Conservation (phyloP, 2,113 vertebrate species). For the Notarius lentiginosus region DNA sequence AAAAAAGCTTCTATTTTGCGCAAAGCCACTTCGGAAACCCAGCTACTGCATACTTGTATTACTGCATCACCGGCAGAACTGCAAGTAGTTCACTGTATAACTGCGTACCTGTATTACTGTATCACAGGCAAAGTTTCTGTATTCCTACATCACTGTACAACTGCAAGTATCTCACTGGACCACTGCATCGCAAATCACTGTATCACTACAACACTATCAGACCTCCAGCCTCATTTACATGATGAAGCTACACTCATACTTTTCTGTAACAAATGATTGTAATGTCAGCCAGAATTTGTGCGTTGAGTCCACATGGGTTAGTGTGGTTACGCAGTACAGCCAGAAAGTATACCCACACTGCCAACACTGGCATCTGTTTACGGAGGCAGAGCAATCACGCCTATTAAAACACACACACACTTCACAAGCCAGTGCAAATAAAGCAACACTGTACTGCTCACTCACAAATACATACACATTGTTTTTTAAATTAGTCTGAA, state of each 20-base stretch:
- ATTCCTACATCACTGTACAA: neutral
- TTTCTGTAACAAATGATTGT: neutral
- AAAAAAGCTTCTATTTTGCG: too few relatives aligned
- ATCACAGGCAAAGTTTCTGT: neutral
- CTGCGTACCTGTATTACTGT: neutral
- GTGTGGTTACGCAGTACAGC: neutral
- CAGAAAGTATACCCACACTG: neutral
- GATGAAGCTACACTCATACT: neutral
- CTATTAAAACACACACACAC: conserved; percentile 32
- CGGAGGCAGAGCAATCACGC: conserved; percentile 19
- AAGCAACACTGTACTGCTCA: conserved; percentile 6
- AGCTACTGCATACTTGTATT: neutral
- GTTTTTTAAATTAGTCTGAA: neutral
- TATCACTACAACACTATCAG: neutral
- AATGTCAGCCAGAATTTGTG: neutral
- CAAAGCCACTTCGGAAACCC: too few relatives aligned
- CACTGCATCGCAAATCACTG: too few relatives aligned
- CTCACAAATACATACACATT: neutral
- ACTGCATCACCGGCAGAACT: neutral
- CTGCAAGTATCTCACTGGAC: neutral
- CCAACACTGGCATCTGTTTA: conserved; percentile 39
- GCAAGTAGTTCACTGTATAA: neutral
- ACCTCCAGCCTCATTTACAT: neutral
- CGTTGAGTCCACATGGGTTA: neutral
- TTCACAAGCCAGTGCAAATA: conserved; percentile 32